A percentile compares a stretch with the other conserved stretches of the same genome.
Conservation (phyloP, 2,888 invertebrate species). For the Cheilosia vernalis region DNA sequence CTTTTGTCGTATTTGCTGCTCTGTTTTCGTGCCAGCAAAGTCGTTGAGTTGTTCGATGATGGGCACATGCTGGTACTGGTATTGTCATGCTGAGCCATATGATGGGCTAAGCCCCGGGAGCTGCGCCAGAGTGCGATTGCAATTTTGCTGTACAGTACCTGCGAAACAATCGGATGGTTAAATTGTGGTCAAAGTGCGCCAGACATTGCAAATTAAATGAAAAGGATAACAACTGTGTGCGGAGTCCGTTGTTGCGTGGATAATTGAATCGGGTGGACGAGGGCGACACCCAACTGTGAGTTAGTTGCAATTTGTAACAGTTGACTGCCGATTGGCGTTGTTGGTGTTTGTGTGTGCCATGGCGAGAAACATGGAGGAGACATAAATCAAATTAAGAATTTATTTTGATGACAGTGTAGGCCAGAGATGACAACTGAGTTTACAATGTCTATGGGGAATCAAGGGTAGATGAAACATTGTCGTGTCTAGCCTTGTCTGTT, state of each 20-base stretch:
- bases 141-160: conserved; percentile 92
- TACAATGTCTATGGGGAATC: not conserved
- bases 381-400: conserved; percentile 58
- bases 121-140: conserved; percentile 93
- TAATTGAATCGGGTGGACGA: not conserved
- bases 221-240: conserved; percentile 29
- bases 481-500: not conserved
- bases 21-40: conserved; percentile 82
- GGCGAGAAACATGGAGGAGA: not conserved
- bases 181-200: conserved; percentile 1
- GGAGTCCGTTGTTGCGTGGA: not conserved
- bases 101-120: conserved; percentile 86
- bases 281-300: not conserved
- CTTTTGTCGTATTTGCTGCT: conserved; percentile 84
- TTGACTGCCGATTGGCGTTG: conserved; percentile 6
- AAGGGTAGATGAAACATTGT: not conserved
- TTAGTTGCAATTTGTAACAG: conserved; percentile 34
- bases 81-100: conserved; percentile 81
- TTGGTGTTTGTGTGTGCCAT: not conserved
- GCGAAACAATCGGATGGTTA: conserved; percentile 41
- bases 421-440: not conserved
- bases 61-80: conserved; percentile 80
- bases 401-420: not conserved
- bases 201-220: conserved; percentile 41
- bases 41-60: conserved; percentile 77